Evolutionary conservation across 2,113 vertebrate genomes (phyloP), one percentile per base, ranked within the genome.

Genomic region (Cichladusa arquata): DNA sequence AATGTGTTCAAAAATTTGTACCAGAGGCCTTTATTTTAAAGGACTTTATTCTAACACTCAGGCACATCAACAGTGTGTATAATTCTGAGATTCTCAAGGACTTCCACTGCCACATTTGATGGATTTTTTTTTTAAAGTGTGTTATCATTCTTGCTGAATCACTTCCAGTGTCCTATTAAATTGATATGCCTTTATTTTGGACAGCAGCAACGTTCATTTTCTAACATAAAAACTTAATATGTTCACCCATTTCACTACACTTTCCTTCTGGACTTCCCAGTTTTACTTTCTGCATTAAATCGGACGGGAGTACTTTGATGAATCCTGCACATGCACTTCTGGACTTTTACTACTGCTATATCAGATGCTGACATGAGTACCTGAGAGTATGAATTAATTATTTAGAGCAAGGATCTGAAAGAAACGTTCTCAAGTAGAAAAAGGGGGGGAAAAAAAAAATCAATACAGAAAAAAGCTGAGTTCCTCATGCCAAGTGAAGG

Each of bases 341-440:
- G 48, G 50, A 94, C 81, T 95, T 79, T 74, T 83, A 77, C 76
- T 62, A 80, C 76, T 85, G 67, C 90, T 95, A 36, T 65, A 93
- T 51, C 45, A 89, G 84, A 85, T 92, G 70, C 89, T 74, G 45
- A 88, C 80, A 79, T 17, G 73, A 95, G 77, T 79, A 95, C 91
- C 96, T 95, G 62, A 93, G 73, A 79, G 54, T 86, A 91, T 64
- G 51, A 92, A 94, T 95, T 92, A 96, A 96, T 97, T 96, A 96
- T 94, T 92, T 92, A 97, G 53, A 86, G 31, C 2, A 19, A 93
- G 72, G 45, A 91, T 91, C 48, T 89, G 69, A 92, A 88, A 94
- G 67, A 93, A 96, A 61, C 15, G 13, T 89, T 77, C 69, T 95
- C 90, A 83, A 90, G 54, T 22, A 80, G 45, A 17, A 34, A 91